phyloP scores from a whole-genome alignment of 2,888 invertebrate genomes.

The Apotomis betuletana region DNA sequence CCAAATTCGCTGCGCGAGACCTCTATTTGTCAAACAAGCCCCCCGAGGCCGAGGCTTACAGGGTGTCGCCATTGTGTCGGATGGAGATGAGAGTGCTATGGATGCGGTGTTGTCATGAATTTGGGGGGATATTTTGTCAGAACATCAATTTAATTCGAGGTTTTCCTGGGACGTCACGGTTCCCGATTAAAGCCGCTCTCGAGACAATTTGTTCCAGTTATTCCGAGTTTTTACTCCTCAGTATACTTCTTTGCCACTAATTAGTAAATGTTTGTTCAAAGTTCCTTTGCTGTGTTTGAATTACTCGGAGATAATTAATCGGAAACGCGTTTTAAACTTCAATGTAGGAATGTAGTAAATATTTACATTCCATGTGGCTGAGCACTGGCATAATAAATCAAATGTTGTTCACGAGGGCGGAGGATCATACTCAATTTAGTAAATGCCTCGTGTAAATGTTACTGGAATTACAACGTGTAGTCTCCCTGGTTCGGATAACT shows the following conservation, averaged over 20 bases:
- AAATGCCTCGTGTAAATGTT: conserved; percentile 19
- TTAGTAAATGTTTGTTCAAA: conserved; percentile 52
- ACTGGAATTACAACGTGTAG: conserved; percentile 27
- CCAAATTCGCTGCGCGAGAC: conserved; percentile 73
- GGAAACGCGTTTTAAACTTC: neutral
- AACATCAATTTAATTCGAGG: conserved; percentile 58
- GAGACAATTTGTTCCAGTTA: conserved; percentile 38
- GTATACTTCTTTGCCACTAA: conserved; percentile 48
- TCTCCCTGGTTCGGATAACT: conserved; percentile 10
- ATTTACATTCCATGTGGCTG: conserved; percentile 13
- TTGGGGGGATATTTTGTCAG: conserved; percentile 51
- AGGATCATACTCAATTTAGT: conserved; percentile 23
- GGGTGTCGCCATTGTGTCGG: conserved; percentile 54
- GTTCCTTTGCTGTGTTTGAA: conserved; percentile 2
- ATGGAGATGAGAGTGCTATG: conserved; percentile 54
- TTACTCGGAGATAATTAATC: conserved; percentile 39
- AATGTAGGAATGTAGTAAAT: conserved; percentile 5
- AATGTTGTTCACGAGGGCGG: conserved; percentile 10
- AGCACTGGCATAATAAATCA: conserved; percentile 14
- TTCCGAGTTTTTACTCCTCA: conserved; percentile 46
- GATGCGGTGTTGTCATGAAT: conserved; percentile 53
- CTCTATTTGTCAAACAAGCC: conserved; percentile 76
- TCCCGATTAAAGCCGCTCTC: neutral
- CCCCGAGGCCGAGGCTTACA: conserved; percentile 54
- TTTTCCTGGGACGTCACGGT: conserved; percentile 47